Conservation (phyloP, 2,113 vertebrate species). For the Lamprologus callipterus region DNA sequence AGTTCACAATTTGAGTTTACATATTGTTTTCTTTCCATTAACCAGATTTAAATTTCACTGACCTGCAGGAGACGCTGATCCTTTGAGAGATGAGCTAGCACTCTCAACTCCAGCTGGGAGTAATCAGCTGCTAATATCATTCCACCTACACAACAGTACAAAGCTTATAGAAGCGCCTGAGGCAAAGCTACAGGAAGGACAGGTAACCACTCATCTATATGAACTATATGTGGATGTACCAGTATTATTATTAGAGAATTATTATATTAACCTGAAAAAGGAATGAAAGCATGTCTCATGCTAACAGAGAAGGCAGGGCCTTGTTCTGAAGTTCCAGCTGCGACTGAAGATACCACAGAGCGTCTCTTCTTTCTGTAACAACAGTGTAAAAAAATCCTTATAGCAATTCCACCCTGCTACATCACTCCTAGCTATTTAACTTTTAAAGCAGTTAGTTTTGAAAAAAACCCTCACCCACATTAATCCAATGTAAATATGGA, state of each 20-base stretch:
- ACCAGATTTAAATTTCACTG: background rate
- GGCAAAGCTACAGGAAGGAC: background rate
- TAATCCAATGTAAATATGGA: background rate
- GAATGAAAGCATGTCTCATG: slow-evolving; percentile 93
- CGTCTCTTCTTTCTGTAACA: slow-evolving; percentile 39
- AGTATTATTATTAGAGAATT: background rate
- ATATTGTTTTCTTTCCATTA: background rate
- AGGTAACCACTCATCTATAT: background rate
- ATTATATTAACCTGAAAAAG: slow-evolving; percentile 81
- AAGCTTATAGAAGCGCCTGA: too few relatives aligned
- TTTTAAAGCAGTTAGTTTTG: background rate
- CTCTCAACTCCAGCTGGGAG: slow-evolving; percentile 90
- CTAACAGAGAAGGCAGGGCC: slow-evolving; percentile 82
- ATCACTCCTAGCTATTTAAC: background rate
- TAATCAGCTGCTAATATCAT: slow-evolving; percentile 94
- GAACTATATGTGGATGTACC: background rate
- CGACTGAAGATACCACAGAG: background rate
- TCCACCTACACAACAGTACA: slow-evolving; percentile 70
- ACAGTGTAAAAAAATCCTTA: background rate
- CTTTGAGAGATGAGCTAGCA: slow-evolving; percentile 87
- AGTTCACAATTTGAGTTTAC: background rate
- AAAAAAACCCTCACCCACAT: background rate
- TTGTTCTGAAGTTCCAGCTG: slow-evolving; percentile 36
- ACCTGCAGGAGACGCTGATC: slow-evolving; percentile 79
- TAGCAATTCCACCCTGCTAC: background rate